phyloP scores from a whole-genome alignment of 1,140 invertebrate species.

The Saccostrea echinata region DNA sequence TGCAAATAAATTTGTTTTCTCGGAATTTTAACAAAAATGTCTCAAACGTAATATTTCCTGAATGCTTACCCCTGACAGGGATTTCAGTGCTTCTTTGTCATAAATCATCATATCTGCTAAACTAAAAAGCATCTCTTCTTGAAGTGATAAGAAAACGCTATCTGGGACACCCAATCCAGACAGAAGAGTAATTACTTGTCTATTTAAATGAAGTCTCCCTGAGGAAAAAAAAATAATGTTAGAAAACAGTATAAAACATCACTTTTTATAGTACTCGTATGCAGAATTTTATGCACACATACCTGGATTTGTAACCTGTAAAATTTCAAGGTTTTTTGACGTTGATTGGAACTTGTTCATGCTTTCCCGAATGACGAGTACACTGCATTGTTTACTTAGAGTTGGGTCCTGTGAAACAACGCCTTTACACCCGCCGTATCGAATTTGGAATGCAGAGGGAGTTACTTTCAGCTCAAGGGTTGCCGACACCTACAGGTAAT shows the following conservation, averaged over 20 bases:
- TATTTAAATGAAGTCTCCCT: conserved; percentile 39
- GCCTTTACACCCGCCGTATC: conserved; percentile 48
- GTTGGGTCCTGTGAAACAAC: conserved; percentile 39
- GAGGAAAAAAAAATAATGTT: not conserved
- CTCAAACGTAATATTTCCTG: too few species aligned
- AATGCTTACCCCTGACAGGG: not conserved
- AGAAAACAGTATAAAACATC: too few species aligned
- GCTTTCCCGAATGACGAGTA: conserved; percentile 42
- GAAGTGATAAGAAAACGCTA: conserved; percentile 38
- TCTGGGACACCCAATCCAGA: conserved; percentile 46
- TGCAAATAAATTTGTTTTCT: not conserved
- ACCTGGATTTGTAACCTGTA: conserved; percentile 42
- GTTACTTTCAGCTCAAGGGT: not conserved
- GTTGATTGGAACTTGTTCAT: conserved; percentile 45
- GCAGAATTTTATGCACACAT: not conserved
- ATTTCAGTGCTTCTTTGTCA: conserved; percentile 2
- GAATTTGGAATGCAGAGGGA: conserved; percentile 50
- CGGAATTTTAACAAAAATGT: not conserved
- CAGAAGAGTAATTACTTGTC: conserved; percentile 47
- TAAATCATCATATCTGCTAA: conserved; percentile 40
- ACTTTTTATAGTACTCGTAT: too few species aligned
- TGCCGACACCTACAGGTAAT: not conserved
- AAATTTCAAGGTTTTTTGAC: conserved; percentile 35
- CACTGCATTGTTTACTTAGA: conserved; percentile 7
- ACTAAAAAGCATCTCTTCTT: conserved; percentile 39